These are phyloP conservation scores for Cephus nigrinus DNA, from an alignment of 2,888 invertebrate genomes.

Conservation along the genomic window DNA sequence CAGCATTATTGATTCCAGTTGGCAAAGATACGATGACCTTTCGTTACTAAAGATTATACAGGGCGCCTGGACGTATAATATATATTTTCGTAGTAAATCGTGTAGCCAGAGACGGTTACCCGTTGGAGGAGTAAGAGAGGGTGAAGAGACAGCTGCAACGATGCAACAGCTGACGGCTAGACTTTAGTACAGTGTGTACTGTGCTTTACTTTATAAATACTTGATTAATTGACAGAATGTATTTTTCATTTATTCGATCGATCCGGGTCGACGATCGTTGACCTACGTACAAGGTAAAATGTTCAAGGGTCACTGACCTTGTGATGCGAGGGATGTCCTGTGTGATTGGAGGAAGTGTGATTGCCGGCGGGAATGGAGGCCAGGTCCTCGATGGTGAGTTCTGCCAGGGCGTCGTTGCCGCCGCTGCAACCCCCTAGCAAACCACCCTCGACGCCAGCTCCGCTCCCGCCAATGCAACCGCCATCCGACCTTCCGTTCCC, in stretches of 20 bases:
- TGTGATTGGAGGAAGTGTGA: slow-evolving; percentile 55
- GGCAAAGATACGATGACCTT: not conserved
- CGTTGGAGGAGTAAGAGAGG: not conserved
- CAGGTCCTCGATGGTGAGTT: slow-evolving; percentile 63
- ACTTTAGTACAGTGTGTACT: slow-evolving; percentile 9
- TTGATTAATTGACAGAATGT: not conserved
- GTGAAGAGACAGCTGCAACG: slow-evolving; percentile 42
- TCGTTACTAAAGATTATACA: not conserved
- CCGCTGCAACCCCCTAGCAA: slow-evolving; percentile 59
- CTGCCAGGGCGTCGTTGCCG: slow-evolving; percentile 62
- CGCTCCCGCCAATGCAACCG: slow-evolving; percentile 31
- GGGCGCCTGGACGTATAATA: not conserved
- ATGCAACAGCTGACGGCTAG: slow-evolving; percentile 51
- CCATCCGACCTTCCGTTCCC: slow-evolving; percentile 54
- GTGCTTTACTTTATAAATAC: slow-evolving; percentile 7
- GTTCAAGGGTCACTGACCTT: slow-evolving; percentile 43
- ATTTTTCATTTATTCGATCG: not conserved
- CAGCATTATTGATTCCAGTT: not conserved
- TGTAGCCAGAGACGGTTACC: not conserved
- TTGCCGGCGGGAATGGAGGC: slow-evolving; percentile 62
- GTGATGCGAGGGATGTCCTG: slow-evolving; percentile 61
- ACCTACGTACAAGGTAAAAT: not conserved
- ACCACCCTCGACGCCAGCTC: slow-evolving; percentile 41
- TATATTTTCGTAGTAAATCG: not conserved
- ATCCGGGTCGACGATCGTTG: not conserved